A percentile compares a stretch with the other conserved stretches of the same genome.
Conservation (phyloP, 2,113 vertebrate genomes). For the Chunga burmeisteri region DNA sequence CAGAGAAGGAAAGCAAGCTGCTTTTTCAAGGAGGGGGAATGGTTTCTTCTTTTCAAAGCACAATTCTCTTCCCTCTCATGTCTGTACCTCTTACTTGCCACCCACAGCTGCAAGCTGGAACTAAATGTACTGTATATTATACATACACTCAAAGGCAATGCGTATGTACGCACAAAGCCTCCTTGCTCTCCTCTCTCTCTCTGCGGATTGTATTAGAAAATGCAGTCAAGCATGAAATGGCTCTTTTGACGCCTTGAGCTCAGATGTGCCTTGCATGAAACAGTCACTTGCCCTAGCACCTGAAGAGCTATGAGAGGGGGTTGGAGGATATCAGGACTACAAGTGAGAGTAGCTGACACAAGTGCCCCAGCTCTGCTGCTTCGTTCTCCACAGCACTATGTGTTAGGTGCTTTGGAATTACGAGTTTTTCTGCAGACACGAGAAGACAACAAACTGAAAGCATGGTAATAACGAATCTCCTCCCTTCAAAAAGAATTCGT, state of each 20-base stretch:
- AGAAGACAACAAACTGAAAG: neutral
- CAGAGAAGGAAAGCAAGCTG: neutral
- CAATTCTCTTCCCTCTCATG: slow-evolving; percentile 13
- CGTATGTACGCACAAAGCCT: neutral
- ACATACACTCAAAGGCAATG: slow-evolving; percentile 23
- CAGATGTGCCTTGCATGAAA: slow-evolving; percentile 63
- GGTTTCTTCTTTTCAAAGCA: neutral
- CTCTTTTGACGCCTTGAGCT: slow-evolving; percentile 71
- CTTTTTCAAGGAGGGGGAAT: neutral
- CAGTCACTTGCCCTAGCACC: neutral
- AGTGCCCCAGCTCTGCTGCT: neutral
- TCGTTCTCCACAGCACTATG: neutral
- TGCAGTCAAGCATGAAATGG: slow-evolving; percentile 77
- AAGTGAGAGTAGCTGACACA: neutral
- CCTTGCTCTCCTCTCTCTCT: neutral
- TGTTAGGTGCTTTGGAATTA: neutral
- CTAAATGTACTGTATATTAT: slow-evolving; percentile 45
- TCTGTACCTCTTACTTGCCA: slow-evolving; percentile 12
- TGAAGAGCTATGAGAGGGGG: neutral
- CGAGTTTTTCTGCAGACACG: neutral
- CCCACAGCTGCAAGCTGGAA: slow-evolving; percentile 54
- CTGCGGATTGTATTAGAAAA: slow-evolving; percentile 72
- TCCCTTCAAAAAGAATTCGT: neutral
- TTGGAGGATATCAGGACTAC: neutral
- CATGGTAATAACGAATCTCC: neutral